Percentiles rank a stretch among this genome's conserved stretches.
phyloP scores from a whole-genome alignment of 2,113 vertebrate species.

The Periophthalmodon schlosseri region DNA sequence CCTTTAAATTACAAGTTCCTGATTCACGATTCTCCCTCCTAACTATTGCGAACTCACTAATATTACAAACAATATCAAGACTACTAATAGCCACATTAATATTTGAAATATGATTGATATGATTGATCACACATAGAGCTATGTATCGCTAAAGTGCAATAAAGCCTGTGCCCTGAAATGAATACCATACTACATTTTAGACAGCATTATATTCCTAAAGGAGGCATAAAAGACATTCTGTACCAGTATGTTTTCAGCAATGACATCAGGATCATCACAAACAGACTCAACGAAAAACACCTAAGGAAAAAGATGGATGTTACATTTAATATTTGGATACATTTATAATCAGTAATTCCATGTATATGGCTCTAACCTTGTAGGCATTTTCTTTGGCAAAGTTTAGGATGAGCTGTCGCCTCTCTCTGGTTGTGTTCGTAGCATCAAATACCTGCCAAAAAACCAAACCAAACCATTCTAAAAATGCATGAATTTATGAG shows the following conservation, averaged over 20 bases:
- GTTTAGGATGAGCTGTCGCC: constrained; percentile 72
- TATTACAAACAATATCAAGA: too few species aligned
- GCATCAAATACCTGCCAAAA: constrained; percentile 77
- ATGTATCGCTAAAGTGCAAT: too few species aligned
- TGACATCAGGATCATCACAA: constrained; percentile 80
- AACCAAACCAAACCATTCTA: not conserved
- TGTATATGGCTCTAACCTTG: constrained; percentile 61
- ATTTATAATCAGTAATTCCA: not conserved
- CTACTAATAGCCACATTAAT: too few species aligned
- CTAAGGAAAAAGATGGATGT: constrained; percentile 35
- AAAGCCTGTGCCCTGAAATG: too few species aligned
- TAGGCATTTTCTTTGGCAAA: constrained; percentile 70
- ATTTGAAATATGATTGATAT: too few species aligned
- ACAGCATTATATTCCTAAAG: not conserved
- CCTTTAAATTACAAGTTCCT: too few species aligned
- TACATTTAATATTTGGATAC: not conserved
- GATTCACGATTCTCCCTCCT: not conserved
- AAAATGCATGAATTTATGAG: not conserved
- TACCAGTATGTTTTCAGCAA: constrained; percentile 80
- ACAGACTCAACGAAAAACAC: constrained; percentile 80
- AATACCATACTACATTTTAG: not conserved
- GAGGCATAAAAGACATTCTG: constrained; percentile 8
- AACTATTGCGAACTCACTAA: too few species aligned
- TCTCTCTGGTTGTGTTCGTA: constrained; percentile 80
- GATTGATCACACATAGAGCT: too few species aligned